Percentiles rank a stretch among this genome's conserved stretches.
phyloP scores from a whole-genome alignment of 2,888 invertebrate genomes.

The Nymphalis c-album region DNA sequence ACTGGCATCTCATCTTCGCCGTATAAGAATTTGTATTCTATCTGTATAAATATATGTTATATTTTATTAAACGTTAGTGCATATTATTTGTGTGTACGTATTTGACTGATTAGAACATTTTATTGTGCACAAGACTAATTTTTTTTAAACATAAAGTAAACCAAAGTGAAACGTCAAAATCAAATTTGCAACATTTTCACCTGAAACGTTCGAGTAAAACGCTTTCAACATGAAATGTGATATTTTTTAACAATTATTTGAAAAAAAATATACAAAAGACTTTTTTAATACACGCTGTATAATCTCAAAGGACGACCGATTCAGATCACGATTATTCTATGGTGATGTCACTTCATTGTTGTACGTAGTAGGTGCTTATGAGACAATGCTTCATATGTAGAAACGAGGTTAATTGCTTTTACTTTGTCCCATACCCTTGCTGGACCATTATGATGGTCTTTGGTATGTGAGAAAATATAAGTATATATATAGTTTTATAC shows the following conservation, averaged over 20 bases:
- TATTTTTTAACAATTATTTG: no score
- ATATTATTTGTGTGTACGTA: no score
- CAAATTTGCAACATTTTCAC: no score
- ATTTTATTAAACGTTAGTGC: no score
- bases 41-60: no score
- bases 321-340: slow-evolving; percentile 42
- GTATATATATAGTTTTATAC: no score
- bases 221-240: no score
- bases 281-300: slow-evolving; percentile 20
- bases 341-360: slow-evolving; percentile 47
- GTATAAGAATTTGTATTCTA: no score
- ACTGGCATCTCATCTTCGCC: no score
- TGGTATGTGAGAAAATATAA: neutral
- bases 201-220: no score
- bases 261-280: no score
- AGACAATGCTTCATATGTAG: slow-evolving; percentile 38
- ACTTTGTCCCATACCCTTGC: slow-evolving; percentile 21
- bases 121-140: neutral
- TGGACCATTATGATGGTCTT: slow-evolving; percentile 18
- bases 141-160: neutral
- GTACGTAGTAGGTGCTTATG: slow-evolving; percentile 30
- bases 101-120: no score
- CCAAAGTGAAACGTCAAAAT: neutral
- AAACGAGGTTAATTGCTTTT: slow-evolving; percentile 35
- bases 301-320: slow-evolving; percentile 38